phyloP scores from a whole-genome alignment of 2,113 vertebrate species.

The Paratilapia polleni region DNA sequence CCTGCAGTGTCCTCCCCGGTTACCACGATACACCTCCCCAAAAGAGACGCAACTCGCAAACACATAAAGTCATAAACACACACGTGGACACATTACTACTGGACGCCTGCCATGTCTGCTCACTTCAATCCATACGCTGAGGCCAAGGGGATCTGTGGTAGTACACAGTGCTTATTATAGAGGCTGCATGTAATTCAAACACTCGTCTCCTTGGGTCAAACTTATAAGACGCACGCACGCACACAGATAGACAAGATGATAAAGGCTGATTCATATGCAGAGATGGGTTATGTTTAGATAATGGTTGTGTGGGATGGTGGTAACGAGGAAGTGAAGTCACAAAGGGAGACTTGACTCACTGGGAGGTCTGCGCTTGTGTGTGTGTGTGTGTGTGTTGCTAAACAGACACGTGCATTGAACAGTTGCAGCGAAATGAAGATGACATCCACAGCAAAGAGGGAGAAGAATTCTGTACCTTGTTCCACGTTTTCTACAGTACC shows the following conservation, averaged over 20 bases:
- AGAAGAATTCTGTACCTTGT: slow-evolving; percentile 84
- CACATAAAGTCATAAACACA: slow-evolving; percentile 22
- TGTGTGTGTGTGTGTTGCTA: slow-evolving; percentile 9
- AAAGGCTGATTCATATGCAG: slow-evolving; percentile 57
- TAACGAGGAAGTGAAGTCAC: slow-evolving; percentile 53
- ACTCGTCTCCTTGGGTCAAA: slow-evolving; percentile 24
- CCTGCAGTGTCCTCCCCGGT: slow-evolving; percentile 52
- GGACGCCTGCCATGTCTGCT: slow-evolving; percentile 63
- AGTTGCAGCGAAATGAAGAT: slow-evolving; percentile 19
- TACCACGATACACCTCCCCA: slow-evolving; percentile 47
- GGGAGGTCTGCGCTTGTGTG: slow-evolving; percentile 46
- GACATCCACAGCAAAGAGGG: slow-evolving; percentile 1
- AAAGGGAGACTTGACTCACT: slow-evolving; percentile 59
- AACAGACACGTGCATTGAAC: slow-evolving; percentile 43
- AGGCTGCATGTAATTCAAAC: slow-evolving; percentile 43
- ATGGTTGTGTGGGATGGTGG: slow-evolving; percentile 62
- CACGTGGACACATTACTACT: slow-evolving; percentile 48
- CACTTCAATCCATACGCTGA: slow-evolving; percentile 67
- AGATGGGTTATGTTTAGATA: slow-evolving; percentile 69
- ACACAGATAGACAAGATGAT: slow-evolving; percentile 44
- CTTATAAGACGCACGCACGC: slow-evolving; percentile 23
- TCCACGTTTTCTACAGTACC: slow-evolving; percentile 94
- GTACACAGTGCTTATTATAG: slow-evolving; percentile 64
- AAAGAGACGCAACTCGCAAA: slow-evolving; percentile 36
- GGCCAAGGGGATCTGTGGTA: slow-evolving; percentile 31